Percentiles rank a stretch among this genome's conserved stretches.
Conservation (phyloP, 2,888 invertebrate species). For the Nipponacmea schrenckii region DNA sequence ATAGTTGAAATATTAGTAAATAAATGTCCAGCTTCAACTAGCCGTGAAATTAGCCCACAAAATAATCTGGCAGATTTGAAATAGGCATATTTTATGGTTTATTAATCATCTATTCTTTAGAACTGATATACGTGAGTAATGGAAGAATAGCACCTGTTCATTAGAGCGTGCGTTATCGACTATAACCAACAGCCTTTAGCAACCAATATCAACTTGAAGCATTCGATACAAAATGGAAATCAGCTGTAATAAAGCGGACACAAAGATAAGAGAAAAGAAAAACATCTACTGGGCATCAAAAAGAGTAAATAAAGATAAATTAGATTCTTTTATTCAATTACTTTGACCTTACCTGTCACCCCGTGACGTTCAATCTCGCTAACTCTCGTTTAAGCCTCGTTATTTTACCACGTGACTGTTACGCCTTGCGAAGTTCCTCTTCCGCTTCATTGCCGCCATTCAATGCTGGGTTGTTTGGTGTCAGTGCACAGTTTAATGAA, state of each 20-base stretch:
- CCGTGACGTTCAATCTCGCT: not conserved
- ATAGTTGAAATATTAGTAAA: no score
- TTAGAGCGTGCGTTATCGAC: no score
- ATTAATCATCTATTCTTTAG: no score
- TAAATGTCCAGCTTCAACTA: not conserved
- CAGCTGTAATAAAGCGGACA: conserved; percentile 1
- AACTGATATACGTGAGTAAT: no score
- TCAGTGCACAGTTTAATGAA: not conserved
- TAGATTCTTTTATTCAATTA: not conserved
- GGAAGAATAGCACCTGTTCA: no score
- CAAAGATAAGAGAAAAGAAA: not conserved
- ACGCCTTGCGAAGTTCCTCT: not conserved
- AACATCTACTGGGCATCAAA: not conserved
- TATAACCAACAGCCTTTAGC: no score
- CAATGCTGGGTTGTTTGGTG: not conserved
- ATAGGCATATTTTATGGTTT: no score
- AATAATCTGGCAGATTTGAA: no score
- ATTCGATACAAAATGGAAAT: not conserved
- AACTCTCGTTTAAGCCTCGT: not conserved
- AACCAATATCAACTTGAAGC: no score
- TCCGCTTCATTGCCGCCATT: not conserved
- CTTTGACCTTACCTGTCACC: not conserved
- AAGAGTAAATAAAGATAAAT: not conserved
- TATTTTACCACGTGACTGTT: not conserved
- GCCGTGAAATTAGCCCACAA: not conserved